These are phyloP conservation scores for Tetramorium alpestre DNA, from an alignment of 1,140 invertebrate species.

Conservation along the genomic window DNA sequence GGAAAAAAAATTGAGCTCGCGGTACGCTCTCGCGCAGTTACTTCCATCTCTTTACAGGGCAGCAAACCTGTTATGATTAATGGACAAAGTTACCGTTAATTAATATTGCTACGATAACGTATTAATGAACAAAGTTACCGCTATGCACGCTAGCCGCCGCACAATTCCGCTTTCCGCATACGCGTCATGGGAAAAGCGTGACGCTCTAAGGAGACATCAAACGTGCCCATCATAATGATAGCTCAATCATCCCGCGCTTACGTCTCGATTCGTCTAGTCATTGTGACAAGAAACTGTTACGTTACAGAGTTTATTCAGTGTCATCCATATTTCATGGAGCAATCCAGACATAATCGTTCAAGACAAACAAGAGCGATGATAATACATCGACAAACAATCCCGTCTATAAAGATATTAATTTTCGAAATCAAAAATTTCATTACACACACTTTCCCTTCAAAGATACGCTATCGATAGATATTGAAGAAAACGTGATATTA, in stretches of 20 bases:
- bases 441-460: neutral
- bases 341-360: neutral
- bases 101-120: slow-evolving; percentile 24
- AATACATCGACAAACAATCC: neutral
- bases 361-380: neutral
- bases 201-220: neutral
- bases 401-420: slow-evolving; percentile 24
- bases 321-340: slow-evolving; percentile 13
- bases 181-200: neutral
- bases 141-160: neutral
- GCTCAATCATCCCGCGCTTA: slow-evolving; percentile 11
- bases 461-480: neutral
- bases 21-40: neutral
- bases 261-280: slow-evolving; percentile 14
- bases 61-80: slow-evolving; percentile 14
- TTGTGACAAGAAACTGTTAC: slow-evolving; percentile 9
- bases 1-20: neutral
- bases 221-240: neutral
- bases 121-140: slow-evolving; percentile 44
- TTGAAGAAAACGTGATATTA: neutral
- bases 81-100: slow-evolving; percentile 52
- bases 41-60: neutral
- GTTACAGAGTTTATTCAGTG: neutral
- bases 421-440: neutral
- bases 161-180: slow-evolving; percentile 32